These are phyloP conservation scores for Steinernema scapterisci DNA, from an alignment of 2,888 invertebrate species.

Conservation along the genomic window DNA sequence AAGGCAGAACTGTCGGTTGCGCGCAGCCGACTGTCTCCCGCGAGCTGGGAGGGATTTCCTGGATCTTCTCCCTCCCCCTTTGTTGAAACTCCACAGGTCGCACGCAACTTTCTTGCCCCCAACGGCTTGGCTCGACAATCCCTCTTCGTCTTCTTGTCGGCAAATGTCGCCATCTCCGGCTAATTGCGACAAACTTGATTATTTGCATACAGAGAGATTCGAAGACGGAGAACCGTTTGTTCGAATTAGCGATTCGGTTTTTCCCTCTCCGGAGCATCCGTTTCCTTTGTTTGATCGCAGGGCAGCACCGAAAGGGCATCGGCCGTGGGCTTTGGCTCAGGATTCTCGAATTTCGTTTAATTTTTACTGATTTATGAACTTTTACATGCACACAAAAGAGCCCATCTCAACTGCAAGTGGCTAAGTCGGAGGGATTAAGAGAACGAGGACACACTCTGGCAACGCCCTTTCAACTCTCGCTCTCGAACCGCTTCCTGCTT, in stretches of 20 bases:
- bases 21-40: conserved; percentile 11
- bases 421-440: conserved; percentile 17
- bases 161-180: not conserved
- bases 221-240: not conserved
- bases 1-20: conserved; percentile 15
- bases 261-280: not conserved
- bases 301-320: not conserved
- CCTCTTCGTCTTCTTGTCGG: not conserved
- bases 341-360: conserved; percentile 14
- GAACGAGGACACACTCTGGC: not conserved
- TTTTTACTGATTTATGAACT: conserved; percentile 25
- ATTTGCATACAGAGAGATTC: conserved; percentile 8
- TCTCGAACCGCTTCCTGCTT: conserved; percentile 8
- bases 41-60: conserved; percentile 25
- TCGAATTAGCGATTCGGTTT: not conserved
- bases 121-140: not conserved
- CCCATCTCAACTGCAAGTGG: conserved; percentile 5
- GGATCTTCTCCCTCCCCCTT: conserved; percentile 31
- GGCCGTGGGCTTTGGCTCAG: not conserved
- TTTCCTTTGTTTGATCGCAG: not conserved
- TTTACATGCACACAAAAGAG: conserved; percentile 5
- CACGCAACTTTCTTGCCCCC: conserved; percentile 1
- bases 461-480: conserved; percentile 16
- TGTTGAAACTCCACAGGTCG: conserved; percentile 25
- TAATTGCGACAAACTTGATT: conserved; percentile 29